These are phyloP conservation scores for Excalfactoria chinensis DNA, from an alignment of 2,113 vertebrate genomes.

Conservation along the genomic window DNA sequence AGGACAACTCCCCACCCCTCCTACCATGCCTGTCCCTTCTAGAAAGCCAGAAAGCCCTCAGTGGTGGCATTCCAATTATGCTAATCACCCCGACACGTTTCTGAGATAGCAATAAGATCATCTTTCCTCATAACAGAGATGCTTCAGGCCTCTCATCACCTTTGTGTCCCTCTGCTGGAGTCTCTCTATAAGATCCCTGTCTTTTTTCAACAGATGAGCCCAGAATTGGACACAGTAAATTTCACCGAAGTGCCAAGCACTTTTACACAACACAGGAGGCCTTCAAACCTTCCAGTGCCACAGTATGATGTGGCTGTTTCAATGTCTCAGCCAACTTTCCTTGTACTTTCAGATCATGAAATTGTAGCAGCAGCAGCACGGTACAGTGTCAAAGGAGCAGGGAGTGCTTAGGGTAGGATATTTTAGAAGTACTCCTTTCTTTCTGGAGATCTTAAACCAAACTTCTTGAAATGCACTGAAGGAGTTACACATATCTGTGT, in stretches of 20 bases:
- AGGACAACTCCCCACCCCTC: too few relatives aligned
- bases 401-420: background rate
- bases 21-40: too few relatives aligned
- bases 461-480: background rate
- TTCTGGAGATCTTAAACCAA: background rate
- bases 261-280: fast-evolving
- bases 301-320: fast-evolving
- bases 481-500: background rate
- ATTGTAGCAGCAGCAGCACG: background rate
- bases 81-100: too few relatives aligned
- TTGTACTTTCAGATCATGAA: background rate
- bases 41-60: too few relatives aligned
- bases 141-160: too few relatives aligned
- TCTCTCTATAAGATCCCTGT: too few relatives aligned
- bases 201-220: too few relatives aligned
- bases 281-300: background rate
- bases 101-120: too few relatives aligned
- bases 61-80: too few relatives aligned
- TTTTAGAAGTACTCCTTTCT: background rate
- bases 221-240: background rate
- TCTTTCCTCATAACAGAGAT: too few relatives aligned
- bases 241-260: background rate
- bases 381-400: background rate
- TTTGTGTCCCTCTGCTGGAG: too few relatives aligned
- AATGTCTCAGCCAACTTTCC: fast-evolving